A percentile compares a stretch with the other conserved stretches of the same genome.
phyloP scores from a whole-genome alignment of 2,888 invertebrate genomes.

The Acleris literana region DNA sequence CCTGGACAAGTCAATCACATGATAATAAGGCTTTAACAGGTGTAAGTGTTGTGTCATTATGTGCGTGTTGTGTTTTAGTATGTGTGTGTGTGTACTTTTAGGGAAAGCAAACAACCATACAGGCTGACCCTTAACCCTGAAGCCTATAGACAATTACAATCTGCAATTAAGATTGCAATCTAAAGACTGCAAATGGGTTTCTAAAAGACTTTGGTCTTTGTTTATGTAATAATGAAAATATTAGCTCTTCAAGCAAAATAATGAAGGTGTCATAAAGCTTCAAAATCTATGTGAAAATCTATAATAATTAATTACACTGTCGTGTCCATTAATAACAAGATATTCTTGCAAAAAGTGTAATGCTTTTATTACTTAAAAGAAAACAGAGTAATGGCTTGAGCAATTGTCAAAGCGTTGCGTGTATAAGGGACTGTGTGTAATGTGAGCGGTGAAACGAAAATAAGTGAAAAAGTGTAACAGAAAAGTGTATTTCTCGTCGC shows the following conservation, averaged over 20 bases:
- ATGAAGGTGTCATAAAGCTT: too few relatives aligned
- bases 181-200: too few relatives aligned
- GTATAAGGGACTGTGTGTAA: slow-evolving; percentile 6
- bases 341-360: not conserved
- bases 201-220: too few relatives aligned
- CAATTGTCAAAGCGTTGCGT: slow-evolving; percentile 10
- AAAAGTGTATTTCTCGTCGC: slow-evolving; percentile 19
- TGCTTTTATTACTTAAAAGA: not conserved
- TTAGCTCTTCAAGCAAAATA: too few relatives aligned
- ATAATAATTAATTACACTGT: too few relatives aligned
- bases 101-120: too few relatives aligned
- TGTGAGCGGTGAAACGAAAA: not conserved
- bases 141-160: too few relatives aligned
- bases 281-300: too few relatives aligned
- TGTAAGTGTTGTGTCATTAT: slow-evolving; percentile 1
- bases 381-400: not conserved
- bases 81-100: not conserved
- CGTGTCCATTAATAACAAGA: too few relatives aligned
- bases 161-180: too few relatives aligned
- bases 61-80: not conserved
- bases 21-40: slow-evolving; percentile 41
- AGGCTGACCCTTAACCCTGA: too few relatives aligned
- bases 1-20: slow-evolving; percentile 83
- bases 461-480: slow-evolving; percentile 4
- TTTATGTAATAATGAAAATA: too few relatives aligned